Evolutionary conservation across 2,888 invertebrate genomes (phyloP), one percentile per base, ranked within the genome.

Genomic region (Arctia plantaginis): DNA sequence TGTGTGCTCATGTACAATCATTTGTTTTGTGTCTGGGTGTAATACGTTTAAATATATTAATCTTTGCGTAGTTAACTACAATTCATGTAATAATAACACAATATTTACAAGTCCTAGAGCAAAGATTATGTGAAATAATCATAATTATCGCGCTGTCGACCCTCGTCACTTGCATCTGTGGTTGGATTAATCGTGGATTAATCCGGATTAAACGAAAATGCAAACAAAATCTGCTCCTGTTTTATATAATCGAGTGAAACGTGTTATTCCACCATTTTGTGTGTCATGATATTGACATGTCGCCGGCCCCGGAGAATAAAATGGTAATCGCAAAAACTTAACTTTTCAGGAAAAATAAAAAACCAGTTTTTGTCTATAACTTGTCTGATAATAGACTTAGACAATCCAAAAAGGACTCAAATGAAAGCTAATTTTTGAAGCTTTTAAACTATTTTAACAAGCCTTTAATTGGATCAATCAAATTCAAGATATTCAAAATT

Each of bases 81-180:
- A 59, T 67, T 30, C 10, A 67, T 47, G 13, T 41, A 44, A 20
- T 30, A 67, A 67, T 69, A 30, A 62, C 47, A 20, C 59, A 71
- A 65, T 47, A 47, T 64, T 64, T 65, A 47, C 39, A 30, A 69
- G 39, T 75, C 62, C 33, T 65, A 65, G 64, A 71, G 30, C 64
- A 65, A 64, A 64, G 64, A 44, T 30, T 74, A 77, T 74, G 68
- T 89, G 90, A 92, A 91, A 90, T 89, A 72, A 90, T 92, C 89
- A 91, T 91, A 93, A 93, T 94, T 93, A 94, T 93, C 93, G 89
- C 89, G 83, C 89, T 92, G 93, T 94, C 80, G 86, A 94, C 94
- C 94, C 94, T 91, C 91, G 90, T 94, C 94, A 93, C 89, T 85
- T 89, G 86, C 90, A 90, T 90, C 89, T 92, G 93, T 82, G 91